Percentiles rank a stretch among this genome's conserved stretches.
phyloP scores from a whole-genome alignment of 2,888 invertebrate genomes.

The Artemia sinica region DNA sequence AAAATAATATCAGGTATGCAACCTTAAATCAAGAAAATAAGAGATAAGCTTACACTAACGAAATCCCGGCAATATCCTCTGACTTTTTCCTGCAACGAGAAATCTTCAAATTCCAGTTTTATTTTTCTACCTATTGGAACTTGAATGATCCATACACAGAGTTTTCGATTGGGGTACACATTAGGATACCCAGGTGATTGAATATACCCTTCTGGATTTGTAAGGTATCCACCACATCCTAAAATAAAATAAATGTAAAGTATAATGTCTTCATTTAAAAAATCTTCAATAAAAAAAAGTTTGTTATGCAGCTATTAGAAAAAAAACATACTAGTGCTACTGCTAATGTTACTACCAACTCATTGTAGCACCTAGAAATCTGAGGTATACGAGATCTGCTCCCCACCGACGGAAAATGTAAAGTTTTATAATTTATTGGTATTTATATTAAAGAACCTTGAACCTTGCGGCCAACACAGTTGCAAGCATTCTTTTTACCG shows the following conservation, averaged over 20 bases:
- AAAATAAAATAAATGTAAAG: constrained; percentile 24
- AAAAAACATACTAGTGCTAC: too few species aligned
- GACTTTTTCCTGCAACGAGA: constrained; percentile 36
- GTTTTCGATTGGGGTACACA: constrained; percentile 32
- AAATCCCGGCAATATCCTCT: constrained; percentile 23
- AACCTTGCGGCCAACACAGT: too few species aligned
- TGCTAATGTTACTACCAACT: too few species aligned
- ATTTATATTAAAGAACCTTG: too few species aligned
- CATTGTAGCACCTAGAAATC: too few species aligned
- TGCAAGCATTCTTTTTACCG: too few species aligned
- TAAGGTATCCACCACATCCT: constrained; percentile 51
- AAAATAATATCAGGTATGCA: constrained; percentile 33
- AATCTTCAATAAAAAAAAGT: too few species aligned
- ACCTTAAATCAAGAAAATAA: constrained; percentile 17
- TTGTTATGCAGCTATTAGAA: too few species aligned
- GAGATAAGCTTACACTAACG: constrained; percentile 23
- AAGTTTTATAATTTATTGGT: too few species aligned
- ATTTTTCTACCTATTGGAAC: constrained; percentile 46
- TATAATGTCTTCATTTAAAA: too few species aligned
- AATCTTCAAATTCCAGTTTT: constrained; percentile 43
- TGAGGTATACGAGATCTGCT: too few species aligned
- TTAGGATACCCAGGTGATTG: constrained; percentile 53
- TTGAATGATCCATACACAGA: constrained; percentile 51
- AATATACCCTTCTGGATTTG: constrained; percentile 46
- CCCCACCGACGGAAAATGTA: too few species aligned